Base-by-base conservation (phyloP, 2,113 vertebrate genomes). In the Platysteira castanea region DNA sequence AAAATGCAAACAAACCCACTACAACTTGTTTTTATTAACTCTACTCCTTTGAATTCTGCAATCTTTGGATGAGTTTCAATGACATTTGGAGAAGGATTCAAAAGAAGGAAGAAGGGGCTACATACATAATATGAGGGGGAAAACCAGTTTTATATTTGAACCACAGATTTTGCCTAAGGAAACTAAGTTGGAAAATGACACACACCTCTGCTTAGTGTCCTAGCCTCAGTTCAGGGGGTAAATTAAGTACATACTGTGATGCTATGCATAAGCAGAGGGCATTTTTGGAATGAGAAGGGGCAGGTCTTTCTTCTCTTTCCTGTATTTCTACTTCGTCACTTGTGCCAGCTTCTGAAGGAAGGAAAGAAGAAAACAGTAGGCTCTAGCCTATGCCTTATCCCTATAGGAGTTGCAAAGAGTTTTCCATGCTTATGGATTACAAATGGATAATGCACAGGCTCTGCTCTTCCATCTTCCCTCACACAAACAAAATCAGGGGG, bases 371-470 rank as follows among this genome's bases (percentile, higher is more conserved):
- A 68, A 37, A 47, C 15, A 52, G 5, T 8, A 64, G 35, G 11
- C 1, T 60, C 11, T 26, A 78, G 11, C 13, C 3, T 2, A 15
- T 57, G 7, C 4, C 9, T 54, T 64, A 23, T 16, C 70, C 26
- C 13, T 64, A 68, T n/a, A 69, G 30, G 30, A 2, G 0, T 13
- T 63, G 18, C 2, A 0, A 83, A 61, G 15, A 9, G 13, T 5
- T 61, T 71, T 44, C 8, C 2, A 2, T 46, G 37, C 7, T 69
- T 37, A 26, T 30, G 6, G 30, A 84, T 35, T 44, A 27, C 6
- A 54, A 68, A 56, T 4, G 28, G 41, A 33, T 4, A 50, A 63
- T 7, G 6, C 11, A 63, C 8, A 47, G 20, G 10, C 7, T 73
- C 21, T 56, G 4, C 1, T 56, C 30, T 47, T 78, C 20, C 9